A percentile compares a stretch with the other conserved stretches of the same genome.
phyloP scores from a whole-genome alignment of 1,140 invertebrate genomes.

The Paraescarpia echinospica region DNA sequence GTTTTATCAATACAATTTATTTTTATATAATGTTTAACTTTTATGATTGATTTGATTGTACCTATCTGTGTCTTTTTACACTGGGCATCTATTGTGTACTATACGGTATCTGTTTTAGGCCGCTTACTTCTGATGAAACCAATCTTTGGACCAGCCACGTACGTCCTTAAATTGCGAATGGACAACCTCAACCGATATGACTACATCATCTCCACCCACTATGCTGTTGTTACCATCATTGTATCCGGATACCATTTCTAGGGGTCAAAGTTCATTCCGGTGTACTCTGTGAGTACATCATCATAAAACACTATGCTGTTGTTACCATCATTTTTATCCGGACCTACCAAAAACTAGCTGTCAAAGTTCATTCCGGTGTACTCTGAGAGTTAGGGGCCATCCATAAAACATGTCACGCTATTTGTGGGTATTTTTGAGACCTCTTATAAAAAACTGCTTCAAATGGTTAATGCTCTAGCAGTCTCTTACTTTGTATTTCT shows the following conservation, averaged over 20 bases:
- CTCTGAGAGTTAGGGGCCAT: neutral
- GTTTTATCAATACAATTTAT: constrained; percentile 22
- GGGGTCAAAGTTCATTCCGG: neutral
- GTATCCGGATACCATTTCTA: constrained; percentile 40
- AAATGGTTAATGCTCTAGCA: no score
- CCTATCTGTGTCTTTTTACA: neutral
- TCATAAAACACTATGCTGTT: constrained; percentile 35
- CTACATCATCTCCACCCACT: constrained; percentile 30
- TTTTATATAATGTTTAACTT: constrained; percentile 16
- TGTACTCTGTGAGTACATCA: neutral
- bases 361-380: neutral
- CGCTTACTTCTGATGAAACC: constrained; percentile 1
- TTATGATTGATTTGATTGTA: constrained; percentile 28
- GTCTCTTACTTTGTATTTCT: no score
- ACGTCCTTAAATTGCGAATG: constrained; percentile 36
- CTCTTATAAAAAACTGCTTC: no score
- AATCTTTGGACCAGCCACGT: constrained; percentile 38
- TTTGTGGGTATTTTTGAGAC: no score
- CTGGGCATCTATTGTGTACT: neutral
- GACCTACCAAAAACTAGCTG: constrained; percentile 36
- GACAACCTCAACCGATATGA: constrained; percentile 22
- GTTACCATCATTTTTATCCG: constrained; percentile 35
- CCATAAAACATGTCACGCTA: no score
- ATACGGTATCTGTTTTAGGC: constrained; percentile 16
- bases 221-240: constrained; percentile 34